Conservation (phyloP, 2,113 vertebrate species). For the Albula goreensis region DNA sequence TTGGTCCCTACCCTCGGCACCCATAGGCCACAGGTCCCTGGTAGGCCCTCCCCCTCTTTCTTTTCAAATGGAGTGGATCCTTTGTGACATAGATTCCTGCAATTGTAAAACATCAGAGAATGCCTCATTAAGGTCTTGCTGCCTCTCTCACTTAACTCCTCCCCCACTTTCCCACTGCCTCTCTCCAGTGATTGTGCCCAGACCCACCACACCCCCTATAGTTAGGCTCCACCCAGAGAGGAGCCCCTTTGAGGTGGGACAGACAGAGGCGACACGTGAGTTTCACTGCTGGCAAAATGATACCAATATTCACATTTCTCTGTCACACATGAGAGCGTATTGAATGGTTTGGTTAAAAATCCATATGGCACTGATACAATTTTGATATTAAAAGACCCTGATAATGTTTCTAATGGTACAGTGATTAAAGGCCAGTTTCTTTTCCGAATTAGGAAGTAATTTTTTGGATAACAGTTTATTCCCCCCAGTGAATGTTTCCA, state of each 20-base stretch:
- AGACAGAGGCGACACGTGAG: constrained; percentile 72
- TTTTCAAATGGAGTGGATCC: background rate
- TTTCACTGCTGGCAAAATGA: constrained; percentile 39
- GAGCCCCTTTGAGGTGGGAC: constrained; percentile 61
- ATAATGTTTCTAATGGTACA: background rate
- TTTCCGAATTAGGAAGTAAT: too few species aligned
- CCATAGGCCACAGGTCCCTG: constrained; percentile 66
- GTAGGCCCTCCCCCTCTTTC: constrained; percentile 53
- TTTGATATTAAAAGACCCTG: background rate
- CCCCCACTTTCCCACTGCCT: constrained; percentile 1
- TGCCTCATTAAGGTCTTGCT: too few species aligned
- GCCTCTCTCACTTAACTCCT: background rate
- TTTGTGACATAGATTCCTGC: background rate
- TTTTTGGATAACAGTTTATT: too few species aligned
- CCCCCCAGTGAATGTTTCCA: too few species aligned
- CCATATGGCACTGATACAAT: background rate
- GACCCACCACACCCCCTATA: constrained; percentile 66
- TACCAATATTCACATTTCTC: background rate
- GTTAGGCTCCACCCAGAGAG: constrained; percentile 60
- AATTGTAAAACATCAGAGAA: background rate
- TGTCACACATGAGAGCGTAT: background rate
- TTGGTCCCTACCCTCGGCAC: constrained; percentile 61
- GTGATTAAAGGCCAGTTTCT: too few species aligned
- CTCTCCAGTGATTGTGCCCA: constrained; percentile 60
- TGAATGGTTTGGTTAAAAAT: background rate